A percentile compares a stretch with the other conserved stretches of the same genome.
Evolutionary conservation across 2,113 vertebrate species (phyloP).

Genomic region (Antechinus stuartii): DNA sequence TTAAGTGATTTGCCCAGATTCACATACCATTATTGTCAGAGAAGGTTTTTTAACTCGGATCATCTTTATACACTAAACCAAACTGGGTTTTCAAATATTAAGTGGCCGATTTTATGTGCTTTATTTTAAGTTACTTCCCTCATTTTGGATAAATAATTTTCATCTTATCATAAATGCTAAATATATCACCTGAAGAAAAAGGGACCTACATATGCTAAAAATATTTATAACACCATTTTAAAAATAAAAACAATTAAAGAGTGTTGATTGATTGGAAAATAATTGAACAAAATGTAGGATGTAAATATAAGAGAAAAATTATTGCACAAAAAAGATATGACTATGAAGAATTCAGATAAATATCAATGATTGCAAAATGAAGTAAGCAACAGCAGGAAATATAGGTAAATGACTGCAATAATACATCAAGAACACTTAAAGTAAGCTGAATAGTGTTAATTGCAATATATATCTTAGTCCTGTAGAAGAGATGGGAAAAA

Average conservation of each 20-base stretch:
- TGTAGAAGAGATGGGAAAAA: background rate
- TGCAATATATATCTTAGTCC: background rate
- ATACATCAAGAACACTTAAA: background rate
- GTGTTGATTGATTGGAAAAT: background rate
- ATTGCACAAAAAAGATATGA: background rate
- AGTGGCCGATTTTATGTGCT: background rate
- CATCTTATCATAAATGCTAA: background rate
- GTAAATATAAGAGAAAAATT: background rate
- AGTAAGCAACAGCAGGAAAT: background rate
- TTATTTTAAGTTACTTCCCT: background rate
- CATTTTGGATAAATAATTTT: background rate
- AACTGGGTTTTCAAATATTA: background rate
- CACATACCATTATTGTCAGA: background rate
- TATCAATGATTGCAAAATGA: background rate
- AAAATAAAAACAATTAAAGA: background rate
- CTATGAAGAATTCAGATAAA: background rate
- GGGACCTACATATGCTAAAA: background rate
- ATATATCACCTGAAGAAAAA: background rate
- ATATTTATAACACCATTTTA: background rate
- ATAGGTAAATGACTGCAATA: background rate
- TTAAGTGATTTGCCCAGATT: background rate
- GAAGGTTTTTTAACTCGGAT: background rate
- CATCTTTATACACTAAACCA: background rate
- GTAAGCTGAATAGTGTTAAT: background rate
- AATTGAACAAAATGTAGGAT: background rate